Evolutionary conservation across 37 sponge, comb jelly and placozoan genomes (phyloP), one percentile per base, ranked within the genome.

Genomic region (Theonella swinhoei): DNA sequence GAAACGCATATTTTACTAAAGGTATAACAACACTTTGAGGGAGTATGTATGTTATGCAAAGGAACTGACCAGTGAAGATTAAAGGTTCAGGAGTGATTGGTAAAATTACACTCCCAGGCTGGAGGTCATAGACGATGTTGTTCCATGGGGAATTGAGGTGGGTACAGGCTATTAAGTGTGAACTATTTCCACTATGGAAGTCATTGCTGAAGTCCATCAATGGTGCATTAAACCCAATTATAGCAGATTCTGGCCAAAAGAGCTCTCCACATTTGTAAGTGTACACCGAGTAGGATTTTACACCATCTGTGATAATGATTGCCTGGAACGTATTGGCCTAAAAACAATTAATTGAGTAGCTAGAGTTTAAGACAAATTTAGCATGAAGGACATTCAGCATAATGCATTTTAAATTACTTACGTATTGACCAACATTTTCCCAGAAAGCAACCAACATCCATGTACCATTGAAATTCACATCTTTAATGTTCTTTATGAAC

Each of bases 211-310:
- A 75, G 59, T 63, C 35, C 31, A 62, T 11, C 33, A 31, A 28
- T 35, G 9, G 29, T 28, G 61, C 68, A 33, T 75, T 75, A 42
- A 54, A 84, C 22, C 85, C 85, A 65, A 84, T 84, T 1, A 30
- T 67, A 40, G 70, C 76, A 69, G 66, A 23, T 8, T 20, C 33
- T 25, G 70, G 40, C 83, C 83, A 82, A 32, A 62, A 42, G 64
- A 82, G 37, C 38, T 62, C 47, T 41, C 85, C 75, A 75, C 85
- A 84, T 39, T 47, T 63, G 70, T 84, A 84, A 26, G 85, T 84
- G 77, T 74, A 84, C 37, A 84, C 77, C 25, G 85, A 38, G 35
- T 43, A 84, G 1, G 85, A 84, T 61, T 47, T 40, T 22, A n/a
- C 25, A 17, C 77, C 85, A 76, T 75, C 39, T 4, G 75, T 76